These are phyloP conservation scores for Tridacna gigas DNA, from an alignment of 2,888 invertebrate species.

Conservation along the genomic window DNA sequence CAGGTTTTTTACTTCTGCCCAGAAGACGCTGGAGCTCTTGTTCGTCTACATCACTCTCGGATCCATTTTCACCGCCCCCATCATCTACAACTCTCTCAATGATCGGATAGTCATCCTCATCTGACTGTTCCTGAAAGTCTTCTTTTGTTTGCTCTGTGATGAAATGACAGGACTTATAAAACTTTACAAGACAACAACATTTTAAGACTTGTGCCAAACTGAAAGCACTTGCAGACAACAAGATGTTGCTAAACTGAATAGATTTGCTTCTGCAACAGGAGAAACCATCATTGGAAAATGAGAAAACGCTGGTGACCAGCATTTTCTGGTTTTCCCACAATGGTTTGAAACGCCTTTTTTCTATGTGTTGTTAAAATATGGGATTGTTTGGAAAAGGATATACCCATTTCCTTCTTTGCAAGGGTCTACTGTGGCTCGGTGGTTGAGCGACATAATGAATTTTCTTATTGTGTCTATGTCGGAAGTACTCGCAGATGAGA, in stretches of 20 bases:
- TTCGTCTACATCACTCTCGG: constrained; percentile 66
- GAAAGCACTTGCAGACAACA: too few species aligned
- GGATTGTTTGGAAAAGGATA: too few species aligned
- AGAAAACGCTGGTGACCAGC: background rate
- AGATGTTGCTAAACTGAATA: too few species aligned
- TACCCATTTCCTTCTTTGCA: too few species aligned
- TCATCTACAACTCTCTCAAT: constrained; percentile 49
- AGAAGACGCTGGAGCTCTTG: constrained; percentile 73
- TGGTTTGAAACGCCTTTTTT: too few species aligned
- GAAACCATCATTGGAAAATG: background rate
- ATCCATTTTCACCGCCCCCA: constrained; percentile 28
- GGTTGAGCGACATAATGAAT: too few species aligned
- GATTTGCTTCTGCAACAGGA: background rate
- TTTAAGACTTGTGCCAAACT: too few species aligned
- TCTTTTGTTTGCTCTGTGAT: constrained; percentile 28
- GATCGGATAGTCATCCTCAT: constrained; percentile 51
- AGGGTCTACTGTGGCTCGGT: too few species aligned
- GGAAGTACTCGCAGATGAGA: too few species aligned
- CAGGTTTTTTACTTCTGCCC: constrained; percentile 87
- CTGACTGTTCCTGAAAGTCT: constrained; percentile 36
- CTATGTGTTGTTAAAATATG: too few species aligned
- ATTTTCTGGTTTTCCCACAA: background rate
- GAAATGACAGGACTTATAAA: background rate
- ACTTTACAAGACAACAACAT: too few species aligned
- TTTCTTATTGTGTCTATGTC: too few species aligned